phyloP scores from a whole-genome alignment of 2,888 invertebrate genomes.

The Noctua janthe region DNA sequence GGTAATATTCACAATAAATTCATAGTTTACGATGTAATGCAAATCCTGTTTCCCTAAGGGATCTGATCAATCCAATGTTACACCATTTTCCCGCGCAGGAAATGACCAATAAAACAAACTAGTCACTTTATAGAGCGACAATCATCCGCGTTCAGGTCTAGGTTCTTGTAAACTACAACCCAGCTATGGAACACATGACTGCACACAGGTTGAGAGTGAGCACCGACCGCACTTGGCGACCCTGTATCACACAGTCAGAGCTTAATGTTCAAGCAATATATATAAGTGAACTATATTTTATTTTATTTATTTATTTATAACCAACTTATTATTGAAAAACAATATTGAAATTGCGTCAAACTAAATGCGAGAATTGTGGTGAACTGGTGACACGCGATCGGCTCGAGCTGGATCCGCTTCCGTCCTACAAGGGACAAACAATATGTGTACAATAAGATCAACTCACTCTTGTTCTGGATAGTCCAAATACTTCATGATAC shows the following conservation, averaged over 20 bases:
- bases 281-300: not conserved
- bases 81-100: conserved; percentile 22
- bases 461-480: conserved; percentile 82
- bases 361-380: not conserved
- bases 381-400: not conserved
- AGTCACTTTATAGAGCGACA: not conserved
- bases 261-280: not conserved
- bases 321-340: too few species aligned
- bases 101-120: conserved; percentile 39
- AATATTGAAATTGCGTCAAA: not conserved
- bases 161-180: not conserved
- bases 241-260: not conserved
- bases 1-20: not conserved
- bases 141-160: not conserved
- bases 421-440: not conserved
- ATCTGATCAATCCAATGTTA: conserved; percentile 11
- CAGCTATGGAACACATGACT: not conserved
- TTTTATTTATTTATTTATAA: too few species aligned
- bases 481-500: conserved; percentile 81
- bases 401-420: not conserved
- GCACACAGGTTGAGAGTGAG: not conserved
- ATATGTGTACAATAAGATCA: not conserved
- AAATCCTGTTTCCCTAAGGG: not conserved
- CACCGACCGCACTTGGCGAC: not conserved
- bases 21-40: not conserved